Evolutionary conservation across 2,888 invertebrate genomes (phyloP), one percentile per base, ranked within the genome.

Genomic region (Falcaria lacertinaria): DNA sequence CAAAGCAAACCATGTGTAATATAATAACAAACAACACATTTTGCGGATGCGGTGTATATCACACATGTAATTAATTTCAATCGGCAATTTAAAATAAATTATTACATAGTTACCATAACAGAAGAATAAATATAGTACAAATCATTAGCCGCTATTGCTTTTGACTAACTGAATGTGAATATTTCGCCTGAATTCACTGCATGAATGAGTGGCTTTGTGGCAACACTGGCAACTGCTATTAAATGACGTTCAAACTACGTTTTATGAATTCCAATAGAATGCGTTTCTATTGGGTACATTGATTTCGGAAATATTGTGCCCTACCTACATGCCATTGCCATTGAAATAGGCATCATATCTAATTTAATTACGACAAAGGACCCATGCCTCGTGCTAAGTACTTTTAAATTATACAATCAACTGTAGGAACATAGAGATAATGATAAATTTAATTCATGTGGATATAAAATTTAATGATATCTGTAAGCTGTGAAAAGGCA

Each of bases 101-200:
- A n/a, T n/a, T n/a, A n/a, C n/a, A n/a, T n/a, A n/a, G n/a, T n/a
- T n/a, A n/a, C 22, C 22, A 22, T 6, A 22, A 22, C 22, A 5
- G 5, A 22, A 22, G 1, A 22, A 22, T 2, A 22, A n/a, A 19
- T 19, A 3, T 19, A 11, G 28, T 28, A 28, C 8, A 28, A 7
- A 28, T 17, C 32, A 8, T 42, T 4, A 33, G 45, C 39, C 28
- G 39, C 54, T 52, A 55, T 52, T 54, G 58, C 70, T 70, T 79
- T 77, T 80, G 74, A 77, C 74, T 72, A 78, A 67, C 74, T 72
- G 69, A 63, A 64, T 70, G 75, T 78, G 74, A 80, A 75, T 70
- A 73, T 80, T 81, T 78, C 69, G 74, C 69, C 60, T 64, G 64
- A 52, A 71, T 72, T 66, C 64, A 60, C 51, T 64, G 69, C 67